Evolutionary conservation across 2,888 invertebrate genomes (phyloP).

Genomic region (Argyresthia goedartella): DNA sequence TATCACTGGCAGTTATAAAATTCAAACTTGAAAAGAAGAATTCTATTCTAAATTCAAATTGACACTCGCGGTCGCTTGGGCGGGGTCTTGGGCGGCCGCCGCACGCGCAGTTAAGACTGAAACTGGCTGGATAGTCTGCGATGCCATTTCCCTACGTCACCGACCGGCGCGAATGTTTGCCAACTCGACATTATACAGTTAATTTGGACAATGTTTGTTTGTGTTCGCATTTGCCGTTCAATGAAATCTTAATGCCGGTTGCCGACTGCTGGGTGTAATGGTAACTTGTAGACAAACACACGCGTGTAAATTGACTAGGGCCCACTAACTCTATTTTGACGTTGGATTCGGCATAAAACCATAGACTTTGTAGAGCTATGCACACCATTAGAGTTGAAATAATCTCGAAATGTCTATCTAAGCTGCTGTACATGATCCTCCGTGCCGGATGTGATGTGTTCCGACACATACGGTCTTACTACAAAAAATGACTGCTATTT

Average conservation of each 20-base stretch:
- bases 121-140: slow-evolving; percentile 25
- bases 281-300: too few relatives aligned
- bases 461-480: too few relatives aligned
- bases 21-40: slow-evolving; percentile 10
- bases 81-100: slow-evolving; percentile 43
- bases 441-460: too few relatives aligned
- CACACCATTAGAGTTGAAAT: too few relatives aligned
- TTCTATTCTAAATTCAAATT: slow-evolving; percentile 29
- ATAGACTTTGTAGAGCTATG: too few relatives aligned
- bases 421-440: too few relatives aligned
- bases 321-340: too few relatives aligned
- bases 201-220: background rate
- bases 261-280: background rate
- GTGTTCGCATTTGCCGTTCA: background rate
- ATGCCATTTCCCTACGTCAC: slow-evolving; percentile 24
- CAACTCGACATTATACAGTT: background rate
- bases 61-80: slow-evolving; percentile 44
- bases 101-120: slow-evolving; percentile 51
- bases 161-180: slow-evolving; percentile 16
- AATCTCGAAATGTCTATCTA: too few relatives aligned
- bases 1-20: too few relatives aligned
- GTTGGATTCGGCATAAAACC: too few relatives aligned
- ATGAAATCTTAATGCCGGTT: background rate
- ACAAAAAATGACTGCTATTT: too few relatives aligned
- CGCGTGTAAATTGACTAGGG: background rate